Conservation (phyloP, 2,888 invertebrate genomes). For the Dryobota labecula region DNA sequence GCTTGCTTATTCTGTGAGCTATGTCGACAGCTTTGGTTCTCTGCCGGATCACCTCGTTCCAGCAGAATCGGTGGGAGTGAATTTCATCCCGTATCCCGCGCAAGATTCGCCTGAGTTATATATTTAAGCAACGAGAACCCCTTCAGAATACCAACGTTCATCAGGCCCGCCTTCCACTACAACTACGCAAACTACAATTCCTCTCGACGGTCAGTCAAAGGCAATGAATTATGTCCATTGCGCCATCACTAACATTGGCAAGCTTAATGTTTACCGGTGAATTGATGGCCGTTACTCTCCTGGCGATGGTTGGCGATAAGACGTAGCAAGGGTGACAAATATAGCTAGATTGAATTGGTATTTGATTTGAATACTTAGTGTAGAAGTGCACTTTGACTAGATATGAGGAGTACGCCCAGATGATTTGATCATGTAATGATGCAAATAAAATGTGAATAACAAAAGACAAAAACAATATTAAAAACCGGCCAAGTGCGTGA, state of each 20-base stretch:
- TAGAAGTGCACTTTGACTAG: too few relatives aligned
- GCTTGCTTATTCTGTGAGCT: too few relatives aligned
- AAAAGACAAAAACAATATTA: not conserved
- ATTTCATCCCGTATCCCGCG: not conserved
- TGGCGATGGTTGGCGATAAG: not conserved
- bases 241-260: constrained; percentile 31
- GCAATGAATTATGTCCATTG: constrained; percentile 32
- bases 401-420: not conserved
- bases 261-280: constrained; percentile 20
- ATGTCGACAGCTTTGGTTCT: too few relatives aligned
- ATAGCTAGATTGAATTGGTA: not conserved
- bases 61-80: not conserved
- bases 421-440: not conserved
- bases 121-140: not conserved
- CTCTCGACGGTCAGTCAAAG: constrained; percentile 18
- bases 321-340: not conserved
- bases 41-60: too few relatives aligned
- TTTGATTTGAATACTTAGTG: not conserved
- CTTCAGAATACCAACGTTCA: not conserved
- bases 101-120: not conserved
- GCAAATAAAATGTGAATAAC: too few relatives aligned
- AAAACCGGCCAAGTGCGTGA: too few relatives aligned
- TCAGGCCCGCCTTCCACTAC: not conserved
- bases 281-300: constrained; percentile 15
- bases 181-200: not conserved